Base-by-base conservation (phyloP, 92 coral and sea anemone genomes). In the Nematostella vectensis region DNA sequence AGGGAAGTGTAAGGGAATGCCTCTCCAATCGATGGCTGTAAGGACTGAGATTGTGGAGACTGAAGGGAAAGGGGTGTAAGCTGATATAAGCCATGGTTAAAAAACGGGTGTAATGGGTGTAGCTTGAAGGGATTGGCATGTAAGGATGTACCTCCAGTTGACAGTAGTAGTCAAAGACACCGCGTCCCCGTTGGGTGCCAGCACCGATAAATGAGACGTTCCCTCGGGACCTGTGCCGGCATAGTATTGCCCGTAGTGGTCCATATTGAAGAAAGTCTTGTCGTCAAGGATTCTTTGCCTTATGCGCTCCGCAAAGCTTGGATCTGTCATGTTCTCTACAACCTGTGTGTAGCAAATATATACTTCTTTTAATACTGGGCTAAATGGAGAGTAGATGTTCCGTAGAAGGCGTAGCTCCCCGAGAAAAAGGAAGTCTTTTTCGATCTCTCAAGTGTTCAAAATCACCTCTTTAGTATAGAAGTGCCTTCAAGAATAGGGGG, bases 181-280 rank as follows among this genome's bases (percentile, higher is more conserved):
- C 0, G 83, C 83, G 57, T 77, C 77, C 6, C 83, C 83, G 36
- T 70, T 77, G 15, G 69, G 60, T 17, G 72, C 83, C 29, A 77
- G 16, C 1, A 77, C 47, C 11, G 83, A 77, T 22, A 58, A 2
- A 39, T 77, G 83, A 10, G 83, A 63, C 1, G 83, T 77, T 11
- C 83, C 83, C 38, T 76, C 61, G 8, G 38, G 72, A 9, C 72
- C 72, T 1, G 69, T 71, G 38, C 62, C 61, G 39, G 69, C 56
- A 13, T 65, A 50, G 52, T 60, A 62, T 17, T 65, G 31, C 27
- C 75, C 75, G 49, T 68, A 68, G 54, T 45, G n/a, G 2, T 30
- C n/a, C 11, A 26, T 29, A 24, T 68, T 49, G 39, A 39, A 39
- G 27, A 21, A 68, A 11, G 75, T 68, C 15, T 24, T 48, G 43